Evolutionary conservation across 2,113 vertebrate species (phyloP).

Genomic region (Piprites chloris): DNA sequence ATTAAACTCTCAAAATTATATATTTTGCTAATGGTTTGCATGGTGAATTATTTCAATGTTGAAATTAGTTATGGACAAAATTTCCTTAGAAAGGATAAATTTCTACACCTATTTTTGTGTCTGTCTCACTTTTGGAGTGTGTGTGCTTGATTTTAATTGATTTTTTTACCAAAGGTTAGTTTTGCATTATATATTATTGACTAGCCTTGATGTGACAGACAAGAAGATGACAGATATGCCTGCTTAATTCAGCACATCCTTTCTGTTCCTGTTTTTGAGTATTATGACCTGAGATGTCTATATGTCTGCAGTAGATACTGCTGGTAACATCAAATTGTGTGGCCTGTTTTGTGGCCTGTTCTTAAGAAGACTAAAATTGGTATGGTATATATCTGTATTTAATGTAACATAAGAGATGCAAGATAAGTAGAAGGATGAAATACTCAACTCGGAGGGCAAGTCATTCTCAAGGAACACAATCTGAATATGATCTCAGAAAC

Average conservation of each 20-base stretch:
- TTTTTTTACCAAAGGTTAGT: neutral
- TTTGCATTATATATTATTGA: neutral
- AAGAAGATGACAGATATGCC: neutral
- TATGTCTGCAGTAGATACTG: neutral
- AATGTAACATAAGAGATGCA: neutral
- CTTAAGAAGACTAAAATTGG: neutral
- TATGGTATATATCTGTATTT: neutral
- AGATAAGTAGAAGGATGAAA: neutral
- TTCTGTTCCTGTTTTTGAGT: neutral
- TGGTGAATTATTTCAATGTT: neutral
- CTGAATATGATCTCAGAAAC: neutral
- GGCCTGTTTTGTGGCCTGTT: neutral
- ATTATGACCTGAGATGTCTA: neutral
- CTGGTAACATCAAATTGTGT: neutral
- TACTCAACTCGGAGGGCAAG: accelerated
- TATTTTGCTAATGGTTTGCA: neutral
- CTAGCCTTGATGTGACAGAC: neutral
- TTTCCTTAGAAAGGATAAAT: neutral
- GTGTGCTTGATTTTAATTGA: neutral
- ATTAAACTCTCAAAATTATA: neutral
- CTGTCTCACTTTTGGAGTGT: neutral
- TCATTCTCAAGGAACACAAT: neutral
- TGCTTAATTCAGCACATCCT: neutral
- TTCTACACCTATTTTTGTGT: neutral
- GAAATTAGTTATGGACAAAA: neutral